phyloP scores from a whole-genome alignment of 2,888 invertebrate genomes.

The Phymatocera aterrima region DNA sequence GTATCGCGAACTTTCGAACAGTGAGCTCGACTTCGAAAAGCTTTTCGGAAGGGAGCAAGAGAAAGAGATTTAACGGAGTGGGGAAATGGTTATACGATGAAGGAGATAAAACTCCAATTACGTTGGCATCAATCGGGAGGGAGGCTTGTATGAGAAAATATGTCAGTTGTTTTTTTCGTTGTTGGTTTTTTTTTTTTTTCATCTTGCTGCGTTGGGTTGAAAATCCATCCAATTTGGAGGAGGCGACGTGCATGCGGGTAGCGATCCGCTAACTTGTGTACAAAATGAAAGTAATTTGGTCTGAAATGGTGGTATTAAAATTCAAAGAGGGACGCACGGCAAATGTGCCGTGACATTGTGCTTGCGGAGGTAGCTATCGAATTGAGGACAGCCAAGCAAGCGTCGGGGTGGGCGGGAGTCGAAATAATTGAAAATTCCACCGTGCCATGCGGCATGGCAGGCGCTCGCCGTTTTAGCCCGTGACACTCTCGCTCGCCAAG shows the following conservation, averaged over 20 bases:
- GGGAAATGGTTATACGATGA: not conserved
- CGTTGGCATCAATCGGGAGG: not conserved
- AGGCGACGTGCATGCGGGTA: constrained; percentile 16
- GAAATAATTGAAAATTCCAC: constrained; percentile 46
- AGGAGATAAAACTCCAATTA: constrained; percentile 1
- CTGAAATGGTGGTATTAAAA: constrained; percentile 42
- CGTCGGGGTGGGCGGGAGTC: not conserved
- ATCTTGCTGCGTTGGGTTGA: not conserved
- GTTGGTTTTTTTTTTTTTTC: not conserved
- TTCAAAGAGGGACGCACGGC: constrained; percentile 38
- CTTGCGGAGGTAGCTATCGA: constrained; percentile 24
- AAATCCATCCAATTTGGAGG: constrained; percentile 34
- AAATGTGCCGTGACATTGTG: constrained; percentile 43
- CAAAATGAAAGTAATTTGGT: constrained; percentile 43
- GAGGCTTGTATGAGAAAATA: not conserved
- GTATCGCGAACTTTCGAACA: too few relatives aligned
- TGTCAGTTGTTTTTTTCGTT: not conserved
- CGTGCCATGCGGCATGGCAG: constrained; percentile 25
- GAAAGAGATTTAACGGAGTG: not conserved
- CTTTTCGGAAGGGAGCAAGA: not conserved
- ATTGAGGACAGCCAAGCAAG: not conserved
- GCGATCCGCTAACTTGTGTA: constrained; percentile 36
- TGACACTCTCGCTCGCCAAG: not conserved
- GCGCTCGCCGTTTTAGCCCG: not conserved
- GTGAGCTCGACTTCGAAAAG: too few relatives aligned